phyloP scores from a whole-genome alignment of 2,888 invertebrate species.

The Lucinisca nassula region DNA sequence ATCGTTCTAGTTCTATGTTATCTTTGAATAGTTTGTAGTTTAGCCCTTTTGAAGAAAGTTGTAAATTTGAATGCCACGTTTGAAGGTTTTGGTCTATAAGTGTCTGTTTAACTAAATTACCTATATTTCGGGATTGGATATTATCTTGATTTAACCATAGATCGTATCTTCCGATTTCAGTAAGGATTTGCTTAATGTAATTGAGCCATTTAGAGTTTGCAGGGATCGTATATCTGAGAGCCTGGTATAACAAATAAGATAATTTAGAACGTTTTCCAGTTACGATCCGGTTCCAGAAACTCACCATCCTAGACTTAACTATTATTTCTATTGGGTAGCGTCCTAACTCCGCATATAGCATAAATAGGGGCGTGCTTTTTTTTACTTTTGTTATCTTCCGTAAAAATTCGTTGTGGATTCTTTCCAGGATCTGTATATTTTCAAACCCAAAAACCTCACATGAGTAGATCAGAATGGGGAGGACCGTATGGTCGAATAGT shows the following conservation, averaged over 20 bases:
- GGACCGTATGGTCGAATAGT: conserved; percentile 16
- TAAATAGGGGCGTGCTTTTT: conserved; percentile 24
- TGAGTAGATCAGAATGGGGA: conserved; percentile 37
- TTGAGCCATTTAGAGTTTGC: background rate
- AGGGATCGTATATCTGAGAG: background rate
- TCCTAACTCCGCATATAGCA: conserved; percentile 30
- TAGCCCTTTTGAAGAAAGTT: background rate
- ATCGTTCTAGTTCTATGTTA: background rate
- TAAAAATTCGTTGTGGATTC: conserved; percentile 14
- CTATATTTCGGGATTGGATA: too few relatives aligned
- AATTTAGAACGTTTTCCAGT: background rate
- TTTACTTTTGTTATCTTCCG: conserved; percentile 1
- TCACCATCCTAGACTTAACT: conserved; percentile 7
- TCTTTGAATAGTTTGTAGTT: background rate
- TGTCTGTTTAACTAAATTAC: background rate
- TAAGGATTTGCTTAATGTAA: background rate
- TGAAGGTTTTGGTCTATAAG: background rate
- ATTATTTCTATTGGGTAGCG: conserved; percentile 25
- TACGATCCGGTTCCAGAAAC: background rate
- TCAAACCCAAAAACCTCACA: conserved; percentile 33
- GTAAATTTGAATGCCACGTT: background rate
- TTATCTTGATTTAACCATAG: background rate
- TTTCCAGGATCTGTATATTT: conserved; percentile 28
- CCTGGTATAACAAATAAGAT: background rate
- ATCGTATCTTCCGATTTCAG: background rate